Evolutionary conservation across 2,888 invertebrate genomes (phyloP), one percentile per base, ranked within the genome.

Genomic region (Hypsopygia costalis): DNA sequence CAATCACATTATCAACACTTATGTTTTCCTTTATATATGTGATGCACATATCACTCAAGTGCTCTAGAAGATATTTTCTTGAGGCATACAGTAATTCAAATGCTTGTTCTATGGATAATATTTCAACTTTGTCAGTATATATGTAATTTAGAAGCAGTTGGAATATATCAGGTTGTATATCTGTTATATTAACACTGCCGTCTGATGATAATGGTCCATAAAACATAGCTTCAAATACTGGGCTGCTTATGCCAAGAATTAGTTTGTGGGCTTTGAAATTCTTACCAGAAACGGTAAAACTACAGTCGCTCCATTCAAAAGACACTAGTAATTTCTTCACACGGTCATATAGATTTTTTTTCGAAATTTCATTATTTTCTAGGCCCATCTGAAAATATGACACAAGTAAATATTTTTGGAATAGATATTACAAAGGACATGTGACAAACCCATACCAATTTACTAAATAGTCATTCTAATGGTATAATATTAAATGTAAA

Each of bases 141-240:
- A 93, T 87, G 61, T 91, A 92, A 57, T 91, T 89, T 0, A 93
- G 70, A 51, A 92, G 70, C 44, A 90, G 79, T 61, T 90, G 90
- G 71, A 93, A 93, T 50, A 91, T 90, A 38, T 88, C 85, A 16
- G 91, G 88, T 54, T 90, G 88, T 44, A 92, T 91, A 61, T 93
- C 93, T 42, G 89, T 85, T 43, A 92, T 83, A 35, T 70, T 62
- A 44, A 92, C 90, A 49, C 85, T 80, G 35, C 76, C 69, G 49
- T 76, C 67, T 42, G 79, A 77, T 25, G 91, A 90, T 55, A 93
- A 58, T 8, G 91, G 89, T 0, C 93, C 93, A 72, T 90, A 93
- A 48, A 93, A 89, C 92, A 93, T 92, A 16, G 91, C 92, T 71
- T 92, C 92, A 78, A 93, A 93, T 25, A 93, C 93, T 5, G 92